Evolutionary conservation across 1,140 invertebrate genomes (phyloP).

Genomic region (Zophobas atratus): DNA sequence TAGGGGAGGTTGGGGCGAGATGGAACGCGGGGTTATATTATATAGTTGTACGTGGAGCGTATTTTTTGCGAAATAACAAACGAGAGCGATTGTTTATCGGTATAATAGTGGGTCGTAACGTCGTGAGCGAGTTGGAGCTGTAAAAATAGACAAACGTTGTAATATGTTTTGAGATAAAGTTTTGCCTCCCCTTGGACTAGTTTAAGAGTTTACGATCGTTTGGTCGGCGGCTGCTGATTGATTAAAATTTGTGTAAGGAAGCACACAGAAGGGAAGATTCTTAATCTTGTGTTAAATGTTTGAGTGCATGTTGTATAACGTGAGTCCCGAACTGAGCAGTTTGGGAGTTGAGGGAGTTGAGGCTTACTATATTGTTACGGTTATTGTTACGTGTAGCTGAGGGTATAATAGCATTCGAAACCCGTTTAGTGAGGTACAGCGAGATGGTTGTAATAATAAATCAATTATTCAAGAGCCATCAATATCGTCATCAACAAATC

Average conservation of each 20-base stretch:
- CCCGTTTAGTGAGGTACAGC: slow-evolving; percentile 24
- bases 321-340: not conserved
- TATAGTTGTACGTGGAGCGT: too few species aligned
- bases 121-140: too few species aligned
- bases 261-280: slow-evolving; percentile 5
- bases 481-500: slow-evolving; percentile 41
- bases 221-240: slow-evolving; percentile 18
- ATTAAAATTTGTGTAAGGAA: slow-evolving; percentile 15
- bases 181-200: too few species aligned
- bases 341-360: slow-evolving; percentile 9
- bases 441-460: slow-evolving; percentile 30
- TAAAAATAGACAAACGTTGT: too few species aligned
- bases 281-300: slow-evolving; percentile 30
- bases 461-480: slow-evolving; percentile 36
- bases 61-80: too few species aligned
- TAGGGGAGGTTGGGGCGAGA: not conserved
- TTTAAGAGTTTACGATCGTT: not conserved
- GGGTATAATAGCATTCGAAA: slow-evolving; percentile 29
- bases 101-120: too few species aligned
- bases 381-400: slow-evolving; percentile 37
- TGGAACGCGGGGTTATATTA: not conserved
- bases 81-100: too few species aligned
- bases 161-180: too few species aligned
- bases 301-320: slow-evolving; percentile 21
- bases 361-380: slow-evolving; percentile 28